Percentiles rank a stretch among this genome's conserved stretches.
Conservation (phyloP, 2,888 invertebrate species). For the Mamestra brassicae region DNA sequence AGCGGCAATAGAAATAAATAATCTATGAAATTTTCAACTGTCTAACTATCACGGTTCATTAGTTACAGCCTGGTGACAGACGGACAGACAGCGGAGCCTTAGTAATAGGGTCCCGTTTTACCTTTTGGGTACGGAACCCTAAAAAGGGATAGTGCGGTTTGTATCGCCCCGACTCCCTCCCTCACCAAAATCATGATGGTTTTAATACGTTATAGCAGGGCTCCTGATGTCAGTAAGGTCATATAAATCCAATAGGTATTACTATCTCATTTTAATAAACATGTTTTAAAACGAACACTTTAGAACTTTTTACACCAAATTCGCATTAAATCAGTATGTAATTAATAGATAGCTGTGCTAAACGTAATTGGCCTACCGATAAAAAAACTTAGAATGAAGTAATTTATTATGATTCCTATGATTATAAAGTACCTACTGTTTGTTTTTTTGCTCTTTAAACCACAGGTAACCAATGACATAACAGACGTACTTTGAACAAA, state of each 20-base stretch:
- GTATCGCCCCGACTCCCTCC: too few species aligned
- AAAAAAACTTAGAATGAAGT: background rate
- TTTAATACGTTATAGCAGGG: too few species aligned
- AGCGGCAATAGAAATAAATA: too few species aligned
- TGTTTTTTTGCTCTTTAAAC: conserved; percentile 17
- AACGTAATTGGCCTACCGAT: background rate
- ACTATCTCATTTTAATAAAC: background rate
- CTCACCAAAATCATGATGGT: too few species aligned
- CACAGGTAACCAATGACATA: background rate
- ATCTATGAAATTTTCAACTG: too few species aligned
- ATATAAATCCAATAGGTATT: background rate
- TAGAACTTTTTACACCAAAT: background rate
- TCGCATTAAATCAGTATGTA: background rate
- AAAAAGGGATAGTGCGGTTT: too few species aligned
- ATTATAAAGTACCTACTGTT: background rate
- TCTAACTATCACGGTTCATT: too few species aligned
- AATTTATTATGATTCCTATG: background rate
- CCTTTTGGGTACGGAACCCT: too few species aligned
- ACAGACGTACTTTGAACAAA: conserved; percentile 2
- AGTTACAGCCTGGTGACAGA: too few species aligned
- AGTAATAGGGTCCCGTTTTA: too few species aligned
- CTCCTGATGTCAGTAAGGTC: background rate
- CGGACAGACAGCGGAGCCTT: too few species aligned
- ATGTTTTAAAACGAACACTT: background rate
- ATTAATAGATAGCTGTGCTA: background rate